A percentile compares a stretch with the other conserved stretches of the same genome.
Evolutionary conservation across 1,140 invertebrate genomes (phyloP).

Genomic region (Drosophila miranda): DNA sequence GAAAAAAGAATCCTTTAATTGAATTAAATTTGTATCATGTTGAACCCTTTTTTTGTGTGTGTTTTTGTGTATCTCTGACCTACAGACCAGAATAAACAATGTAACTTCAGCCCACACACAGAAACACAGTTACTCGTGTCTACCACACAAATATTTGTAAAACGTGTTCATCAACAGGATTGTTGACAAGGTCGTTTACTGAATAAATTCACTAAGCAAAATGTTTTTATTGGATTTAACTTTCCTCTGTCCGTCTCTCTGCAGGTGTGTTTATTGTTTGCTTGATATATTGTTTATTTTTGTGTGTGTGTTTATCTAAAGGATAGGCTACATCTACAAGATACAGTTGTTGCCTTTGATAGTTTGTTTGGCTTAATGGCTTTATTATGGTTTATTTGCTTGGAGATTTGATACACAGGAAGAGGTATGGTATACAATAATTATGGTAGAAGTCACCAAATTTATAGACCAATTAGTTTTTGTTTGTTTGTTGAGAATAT

Average conservation of each 20-base stretch:
- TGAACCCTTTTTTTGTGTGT: constrained; percentile 7
- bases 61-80: background rate
- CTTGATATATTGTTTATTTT: constrained; percentile 14
- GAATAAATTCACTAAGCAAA: constrained; percentile 74
- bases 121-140: background rate
- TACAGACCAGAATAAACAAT: constrained; percentile 47
- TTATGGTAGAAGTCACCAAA: no score
- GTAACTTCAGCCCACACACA: constrained; percentile 1
- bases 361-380: constrained; percentile 11
- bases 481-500: no score
- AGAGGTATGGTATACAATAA: no score
- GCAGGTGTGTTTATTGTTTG: constrained; percentile 27
- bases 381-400: constrained; percentile 14
- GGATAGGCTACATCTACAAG: constrained; percentile 3
- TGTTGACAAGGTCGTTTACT: constrained; percentile 75
- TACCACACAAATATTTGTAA: constrained; percentile 60
- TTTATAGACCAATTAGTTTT: no score
- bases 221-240: constrained; percentile 75
- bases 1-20: constrained; percentile 40
- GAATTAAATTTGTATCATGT: constrained; percentile 54
- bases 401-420: no score
- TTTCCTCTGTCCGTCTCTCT: constrained; percentile 7
- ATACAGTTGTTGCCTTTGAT: constrained; percentile 10
- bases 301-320: constrained; percentile 12
- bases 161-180: constrained; percentile 68